A percentile compares a stretch with the other conserved stretches of the same genome.
These are phyloP conservation scores for Pangasius macronema DNA, from an alignment of 2,797 vertebrate species.

Conservation along the genomic window DNA sequence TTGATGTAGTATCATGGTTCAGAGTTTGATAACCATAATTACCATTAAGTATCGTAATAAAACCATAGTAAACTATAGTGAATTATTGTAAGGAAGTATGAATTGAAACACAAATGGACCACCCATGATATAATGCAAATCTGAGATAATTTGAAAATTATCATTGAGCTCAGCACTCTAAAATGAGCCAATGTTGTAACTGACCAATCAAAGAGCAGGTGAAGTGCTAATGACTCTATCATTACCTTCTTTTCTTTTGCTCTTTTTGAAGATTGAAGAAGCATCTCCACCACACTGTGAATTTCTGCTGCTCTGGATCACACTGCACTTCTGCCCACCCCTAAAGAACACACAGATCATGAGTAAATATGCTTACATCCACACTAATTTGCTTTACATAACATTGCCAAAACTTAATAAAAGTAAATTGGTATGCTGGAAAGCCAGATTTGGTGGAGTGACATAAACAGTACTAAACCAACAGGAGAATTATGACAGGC, in stretches of 20 bases:
- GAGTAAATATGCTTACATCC: background rate
- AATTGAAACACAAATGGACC: background rate
- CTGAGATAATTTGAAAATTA: background rate
- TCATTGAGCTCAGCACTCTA: background rate
- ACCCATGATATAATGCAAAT: background rate
- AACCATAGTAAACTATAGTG: background rate
- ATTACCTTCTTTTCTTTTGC: conserved; percentile 75
- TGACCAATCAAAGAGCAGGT: background rate
- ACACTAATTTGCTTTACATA: background rate
- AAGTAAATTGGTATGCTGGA: background rate
- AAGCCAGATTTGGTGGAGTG: background rate
- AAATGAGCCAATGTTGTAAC: background rate
- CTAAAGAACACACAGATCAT: conserved; percentile 57
- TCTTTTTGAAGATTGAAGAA: conserved; percentile 70
- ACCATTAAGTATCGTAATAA: background rate
- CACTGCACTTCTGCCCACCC: conserved; percentile 80
- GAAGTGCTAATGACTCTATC: background rate
- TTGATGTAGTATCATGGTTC: background rate
- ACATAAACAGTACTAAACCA: background rate
- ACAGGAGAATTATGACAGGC: background rate
- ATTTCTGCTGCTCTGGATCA: conserved; percentile 74
- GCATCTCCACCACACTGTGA: conserved; percentile 71
- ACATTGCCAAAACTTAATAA: background rate
- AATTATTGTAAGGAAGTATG: background rate
- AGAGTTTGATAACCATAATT: background rate